phyloP scores from a whole-genome alignment of 1,140 invertebrate genomes.

The Lerema accius region DNA sequence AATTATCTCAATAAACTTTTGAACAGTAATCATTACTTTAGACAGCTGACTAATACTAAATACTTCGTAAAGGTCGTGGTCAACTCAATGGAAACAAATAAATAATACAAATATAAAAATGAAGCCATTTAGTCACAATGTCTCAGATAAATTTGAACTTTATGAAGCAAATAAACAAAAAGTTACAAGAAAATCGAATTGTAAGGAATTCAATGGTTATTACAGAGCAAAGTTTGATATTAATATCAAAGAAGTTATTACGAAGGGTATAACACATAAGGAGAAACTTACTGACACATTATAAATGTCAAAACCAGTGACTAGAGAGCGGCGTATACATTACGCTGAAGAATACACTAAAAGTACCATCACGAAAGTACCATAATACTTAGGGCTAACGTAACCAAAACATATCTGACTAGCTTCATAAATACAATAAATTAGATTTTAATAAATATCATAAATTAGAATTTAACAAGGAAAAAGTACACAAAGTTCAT shows the following conservation, averaged over 20 bases:
- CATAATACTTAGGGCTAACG: constrained; percentile 57
- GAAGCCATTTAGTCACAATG: not conserved
- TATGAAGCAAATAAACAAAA: no score
- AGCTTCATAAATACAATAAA: constrained; percentile 74
- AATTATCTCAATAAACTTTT: no score
- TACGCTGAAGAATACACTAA: constrained; percentile 53
- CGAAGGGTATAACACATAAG: constrained; percentile 4
- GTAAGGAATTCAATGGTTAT: no score
- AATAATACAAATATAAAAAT: not conserved
- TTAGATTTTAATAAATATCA: constrained; percentile 65
- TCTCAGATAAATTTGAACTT: no score
- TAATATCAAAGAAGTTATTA: not conserved
- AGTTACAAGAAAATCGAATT: no score
- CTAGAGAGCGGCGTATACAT: constrained; percentile 64
- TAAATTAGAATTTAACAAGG: constrained; percentile 59
- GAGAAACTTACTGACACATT: constrained; percentile 49
- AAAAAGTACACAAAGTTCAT: constrained; percentile 38
- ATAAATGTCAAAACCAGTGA: constrained; percentile 57
- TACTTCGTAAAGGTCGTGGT: not conserved
- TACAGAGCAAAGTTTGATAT: no score
- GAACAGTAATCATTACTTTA: no score
- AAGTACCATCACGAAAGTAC: constrained; percentile 46
- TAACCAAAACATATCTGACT: constrained; percentile 72
- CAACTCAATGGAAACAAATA: not conserved
- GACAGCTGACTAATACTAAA: no score